Base-by-base conservation (phyloP, 2,113 vertebrate species). In the Leucopsar rothschildi region DNA sequence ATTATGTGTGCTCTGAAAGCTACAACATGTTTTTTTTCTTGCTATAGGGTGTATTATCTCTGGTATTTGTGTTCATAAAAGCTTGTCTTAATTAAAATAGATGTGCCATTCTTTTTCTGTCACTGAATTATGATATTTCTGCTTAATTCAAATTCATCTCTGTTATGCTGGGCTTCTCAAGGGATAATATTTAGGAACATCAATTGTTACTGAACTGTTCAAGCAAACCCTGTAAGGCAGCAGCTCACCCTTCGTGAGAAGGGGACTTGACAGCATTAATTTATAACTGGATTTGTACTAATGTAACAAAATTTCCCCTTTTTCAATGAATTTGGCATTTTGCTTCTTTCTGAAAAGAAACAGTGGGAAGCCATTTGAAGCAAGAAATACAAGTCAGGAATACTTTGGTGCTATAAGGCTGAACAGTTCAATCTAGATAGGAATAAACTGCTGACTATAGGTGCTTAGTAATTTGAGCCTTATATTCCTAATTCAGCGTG, bases 211-310 rank as follows among this genome's bases (percentile, higher is more conserved):
- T 86, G 88, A 83, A 19, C 72, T 94, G 35, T 81, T 90, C 49
- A 86, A 70, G 59, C 42, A 93, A 90, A 55, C 49, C 17, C 64
- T 78, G 35, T 75, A 86, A 91, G 76, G 57, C 75, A 88, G 33
- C 6, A 8, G 61, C 94, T 96, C 68, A 57, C 80, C 28, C 64
- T 91, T 96, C 85, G 39, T 13, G 55, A 90, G 88, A 94, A 95
- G 66, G 64, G 65, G 52, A 88, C 73, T 93, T 90, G 92, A 92
- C 95, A 96, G 71, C 70, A 64, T 96, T 96, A 70, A 55, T 96
- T 95, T 93, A 89, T 95, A 84, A 82, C 73, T 82, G 61, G 76
- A 71, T 91, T 93, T 92, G 37, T 86, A 47, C 44, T 81, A 85
- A 93, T 1, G 0, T 93, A 78, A 88, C 78, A 78, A 50, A 87